Evolutionary conservation across 2,888 invertebrate species (phyloP).

Genomic region (Drosophila rellima): DNA sequence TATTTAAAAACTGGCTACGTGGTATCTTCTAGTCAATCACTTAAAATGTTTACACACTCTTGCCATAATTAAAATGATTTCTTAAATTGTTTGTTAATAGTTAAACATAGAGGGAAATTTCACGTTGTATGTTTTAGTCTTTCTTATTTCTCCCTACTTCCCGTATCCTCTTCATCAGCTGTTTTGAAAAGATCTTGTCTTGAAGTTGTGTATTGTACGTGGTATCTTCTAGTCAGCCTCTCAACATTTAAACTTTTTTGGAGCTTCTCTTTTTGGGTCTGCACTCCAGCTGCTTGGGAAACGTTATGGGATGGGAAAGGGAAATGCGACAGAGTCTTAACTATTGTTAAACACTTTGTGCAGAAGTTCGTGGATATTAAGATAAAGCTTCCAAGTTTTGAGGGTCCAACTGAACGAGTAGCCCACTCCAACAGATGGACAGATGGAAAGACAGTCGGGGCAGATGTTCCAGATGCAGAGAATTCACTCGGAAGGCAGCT

Average conservation of each 20-base stretch:
- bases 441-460: constrained; percentile 2
- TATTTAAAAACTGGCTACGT: neutral
- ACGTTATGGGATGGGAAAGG: constrained; percentile 8
- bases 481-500: constrained; percentile 36
- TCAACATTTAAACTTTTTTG: neutral
- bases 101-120: neutral
- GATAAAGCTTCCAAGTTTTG: constrained; percentile 65
- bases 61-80: neutral
- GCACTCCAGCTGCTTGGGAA: constrained; percentile 17
- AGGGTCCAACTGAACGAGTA: constrained; percentile 19
- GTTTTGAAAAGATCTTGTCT: no score
- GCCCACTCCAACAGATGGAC: neutral
- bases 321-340: constrained; percentile 44
- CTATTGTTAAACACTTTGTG: constrained; percentile 67
- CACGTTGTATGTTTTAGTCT: neutral
- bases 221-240: neutral
- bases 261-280: neutral
- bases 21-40: neutral
- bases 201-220: neutral
- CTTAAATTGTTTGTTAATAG: neutral
- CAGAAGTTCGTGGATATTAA: constrained; percentile 58
- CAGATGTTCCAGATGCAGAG: constrained; percentile 39
- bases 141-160: no score
- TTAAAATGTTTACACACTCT: neutral
- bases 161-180: no score